Evolutionary conservation across 37 sponge, comb jelly and placozoan genomes (phyloP).

Genomic region (Hexactinellida sp.): DNA sequence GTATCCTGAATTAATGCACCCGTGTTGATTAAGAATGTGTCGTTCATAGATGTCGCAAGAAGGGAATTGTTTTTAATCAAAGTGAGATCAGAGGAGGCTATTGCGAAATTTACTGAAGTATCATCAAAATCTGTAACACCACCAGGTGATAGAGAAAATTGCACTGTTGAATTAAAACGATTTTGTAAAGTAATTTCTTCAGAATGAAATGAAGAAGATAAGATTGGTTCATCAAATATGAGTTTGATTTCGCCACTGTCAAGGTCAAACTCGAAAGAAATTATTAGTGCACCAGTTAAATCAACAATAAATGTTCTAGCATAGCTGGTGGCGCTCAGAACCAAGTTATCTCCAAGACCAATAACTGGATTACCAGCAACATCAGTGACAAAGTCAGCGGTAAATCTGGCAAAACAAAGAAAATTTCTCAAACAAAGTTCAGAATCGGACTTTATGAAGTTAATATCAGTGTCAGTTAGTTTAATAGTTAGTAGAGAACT

Average conservation of each 20-base stretch:
- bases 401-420: conserved; percentile 44
- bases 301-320: conserved; percentile 29
- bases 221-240: conserved; percentile 60
- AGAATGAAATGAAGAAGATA: conserved; percentile 58
- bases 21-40: conserved; percentile 50
- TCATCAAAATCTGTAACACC: conserved; percentile 22
- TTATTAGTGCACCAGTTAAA: conserved; percentile 32
- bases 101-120: conserved; percentile 43
- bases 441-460: conserved; percentile 43
- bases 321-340: neutral
- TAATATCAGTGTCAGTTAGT: conserved; percentile 51
- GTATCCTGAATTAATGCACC: conserved; percentile 37
- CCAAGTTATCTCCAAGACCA: conserved; percentile 15
- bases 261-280: conserved; percentile 23
- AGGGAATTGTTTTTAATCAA: conserved; percentile 41
- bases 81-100: conserved; percentile 43
- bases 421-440: conserved; percentile 30
- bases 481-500: conserved; percentile 14
- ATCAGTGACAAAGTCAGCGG: conserved; percentile 44
- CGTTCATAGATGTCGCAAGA: conserved; percentile 45
- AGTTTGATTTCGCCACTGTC: conserved; percentile 37
- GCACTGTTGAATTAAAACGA: neutral
- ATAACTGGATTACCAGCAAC: conserved; percentile 51
- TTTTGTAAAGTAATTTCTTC: neutral
- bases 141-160: neutral